Base-by-base conservation (phyloP, 2,113 vertebrate genomes). In the Dendrocopos noguchii region DNA sequence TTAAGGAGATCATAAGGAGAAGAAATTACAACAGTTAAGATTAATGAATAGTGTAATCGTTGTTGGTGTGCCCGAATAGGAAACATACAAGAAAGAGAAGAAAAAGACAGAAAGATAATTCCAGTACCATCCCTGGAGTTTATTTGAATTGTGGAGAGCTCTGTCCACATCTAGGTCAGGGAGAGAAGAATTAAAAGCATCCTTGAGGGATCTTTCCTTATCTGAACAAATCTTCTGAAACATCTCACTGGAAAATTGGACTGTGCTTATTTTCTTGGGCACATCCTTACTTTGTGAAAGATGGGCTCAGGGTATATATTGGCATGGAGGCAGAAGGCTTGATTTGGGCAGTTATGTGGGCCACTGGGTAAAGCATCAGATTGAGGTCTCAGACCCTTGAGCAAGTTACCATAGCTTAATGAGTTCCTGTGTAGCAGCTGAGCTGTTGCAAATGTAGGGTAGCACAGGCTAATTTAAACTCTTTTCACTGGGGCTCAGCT, bases 391-490 rank as follows among this genome's bases (percentile, higher is more conserved):
- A 77, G 85, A 52, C 44, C 88, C 85, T 93, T 85, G 76, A 94
- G 90, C 94, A 94, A 94, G 94, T 94, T 95, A 90, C 94, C 93
- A 75, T 90, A 75, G 92, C 88, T 91, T 95, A 96, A 96, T 96
- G 94, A 93, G 73, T 56, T 91, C 47, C 73, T 64, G 24, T 50
- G 61, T 15, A 91, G 92, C 94, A 96, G 94, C 91, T 95, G 95
- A 95, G 94, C 90, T 93, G 65, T 90, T 78, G 85, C 53, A 90
- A 93, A 95, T 85, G 53, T 72, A 96, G 90, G 90, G 82, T 95
- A 88, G 92, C 88, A 75, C 72, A n/a, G 3, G 31, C 57, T 80
- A 85, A 86, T 94, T 93, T 71, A 83, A 83, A 93, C 88, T 67
- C 4, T 88, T 85, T 94, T 88, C 70, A 66, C 56, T 67, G 65